Conservation (phyloP, 2,888 invertebrate species). For the Drosophila paramelanica region DNA sequence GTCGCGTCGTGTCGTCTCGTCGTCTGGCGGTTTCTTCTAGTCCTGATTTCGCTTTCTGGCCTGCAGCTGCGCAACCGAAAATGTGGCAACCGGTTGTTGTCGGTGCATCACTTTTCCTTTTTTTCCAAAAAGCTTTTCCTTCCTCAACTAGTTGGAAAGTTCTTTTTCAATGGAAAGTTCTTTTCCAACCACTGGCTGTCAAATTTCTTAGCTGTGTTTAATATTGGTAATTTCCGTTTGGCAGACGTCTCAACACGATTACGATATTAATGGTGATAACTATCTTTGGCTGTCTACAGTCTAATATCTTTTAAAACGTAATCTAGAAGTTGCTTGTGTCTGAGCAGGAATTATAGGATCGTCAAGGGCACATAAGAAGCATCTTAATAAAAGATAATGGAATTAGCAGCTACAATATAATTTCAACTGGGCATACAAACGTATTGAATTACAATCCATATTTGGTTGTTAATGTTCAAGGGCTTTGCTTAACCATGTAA, state of each 20-base stretch:
- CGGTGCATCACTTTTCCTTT: conserved; percentile 70
- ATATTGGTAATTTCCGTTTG: conserved; percentile 48
- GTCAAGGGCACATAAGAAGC: neutral
- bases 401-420: neutral
- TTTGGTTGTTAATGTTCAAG: neutral
- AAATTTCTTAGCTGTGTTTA: conserved; percentile 21
- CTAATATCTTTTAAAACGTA: conserved; percentile 21
- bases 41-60: conserved; percentile 79
- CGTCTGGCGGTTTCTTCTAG: conserved; percentile 43
- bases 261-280: conserved; percentile 21
- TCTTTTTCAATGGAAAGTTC: conserved; percentile 33
- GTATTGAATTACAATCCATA: neutral
- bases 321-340: conserved; percentile 1
- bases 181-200: conserved; percentile 25
- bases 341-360: neutral
- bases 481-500: neutral
- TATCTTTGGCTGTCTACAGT: conserved; percentile 2
- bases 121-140: conserved; percentile 53
- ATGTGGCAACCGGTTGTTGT: conserved; percentile 63
- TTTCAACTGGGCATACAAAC: too few relatives aligned
- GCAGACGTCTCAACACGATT: conserved; percentile 25
- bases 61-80: conserved; percentile 49
- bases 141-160: conserved; percentile 73
- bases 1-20: conserved; percentile 10
- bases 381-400: neutral